Percentiles rank a stretch among this genome's conserved stretches.
phyloP scores from a whole-genome alignment of 2,888 invertebrate species.

The Ochropacha duplaris region DNA sequence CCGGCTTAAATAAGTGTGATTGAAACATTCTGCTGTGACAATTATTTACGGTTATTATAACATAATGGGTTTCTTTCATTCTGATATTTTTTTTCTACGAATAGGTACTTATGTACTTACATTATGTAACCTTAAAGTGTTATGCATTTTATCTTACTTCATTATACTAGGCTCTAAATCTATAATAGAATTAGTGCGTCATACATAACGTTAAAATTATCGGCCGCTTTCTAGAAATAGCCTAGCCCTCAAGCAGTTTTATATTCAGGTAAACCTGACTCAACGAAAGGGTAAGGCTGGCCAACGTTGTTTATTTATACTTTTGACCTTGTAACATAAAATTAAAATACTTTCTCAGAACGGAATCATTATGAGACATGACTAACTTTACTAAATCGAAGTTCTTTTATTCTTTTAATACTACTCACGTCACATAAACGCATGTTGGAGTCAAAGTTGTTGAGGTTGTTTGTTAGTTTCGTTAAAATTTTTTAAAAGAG shows the following conservation, averaged over 20 bases:
- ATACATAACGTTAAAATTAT: conserved; percentile 47
- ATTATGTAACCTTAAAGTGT: too few relatives aligned
- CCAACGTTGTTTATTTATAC: conserved; percentile 32
- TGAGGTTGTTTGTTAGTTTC: too few relatives aligned
- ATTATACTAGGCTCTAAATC: conserved; percentile 22
- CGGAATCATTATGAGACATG: conserved; percentile 22
- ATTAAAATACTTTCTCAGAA: conserved; percentile 35
- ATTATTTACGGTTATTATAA: too few relatives aligned
- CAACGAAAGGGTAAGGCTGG: conserved; percentile 32
- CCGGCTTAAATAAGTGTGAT: too few relatives aligned
- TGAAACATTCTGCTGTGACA: too few relatives aligned
- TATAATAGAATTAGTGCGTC: conserved; percentile 46
- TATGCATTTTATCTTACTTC: too few relatives aligned
- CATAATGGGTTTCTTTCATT: too few relatives aligned
- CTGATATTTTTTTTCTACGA: too few relatives aligned
- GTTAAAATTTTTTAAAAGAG: too few relatives aligned
- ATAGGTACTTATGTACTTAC: too few relatives aligned
- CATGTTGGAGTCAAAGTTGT: too few relatives aligned
- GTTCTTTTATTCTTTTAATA: neutral
- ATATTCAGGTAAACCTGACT: conserved; percentile 43
- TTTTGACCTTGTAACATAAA: conserved; percentile 36
- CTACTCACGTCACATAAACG: neutral
- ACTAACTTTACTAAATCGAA: conserved; percentile 6
- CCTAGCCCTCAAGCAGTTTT: conserved; percentile 33
- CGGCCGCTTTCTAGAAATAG: conserved; percentile 49